A percentile compares a stretch with the other conserved stretches of the same genome.
Conservation (phyloP, 2,113 vertebrate species). For the Coturnix japonica region DNA sequence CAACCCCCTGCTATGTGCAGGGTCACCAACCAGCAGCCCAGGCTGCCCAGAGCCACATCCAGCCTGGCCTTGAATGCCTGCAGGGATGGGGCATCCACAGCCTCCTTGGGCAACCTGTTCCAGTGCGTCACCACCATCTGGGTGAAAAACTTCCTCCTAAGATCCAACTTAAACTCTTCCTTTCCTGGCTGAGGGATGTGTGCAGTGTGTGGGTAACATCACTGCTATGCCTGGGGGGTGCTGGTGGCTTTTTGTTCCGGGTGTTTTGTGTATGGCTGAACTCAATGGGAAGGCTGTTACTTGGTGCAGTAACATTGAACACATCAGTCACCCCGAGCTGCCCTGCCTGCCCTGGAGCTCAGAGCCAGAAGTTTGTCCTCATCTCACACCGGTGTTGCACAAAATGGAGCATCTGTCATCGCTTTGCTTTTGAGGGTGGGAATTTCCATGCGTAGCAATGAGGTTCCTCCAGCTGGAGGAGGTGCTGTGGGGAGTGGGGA, state of each 20-base stretch:
- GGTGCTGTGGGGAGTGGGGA: slow-evolving; percentile 39
- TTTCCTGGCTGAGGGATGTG: background rate
- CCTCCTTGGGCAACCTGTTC: too few species aligned
- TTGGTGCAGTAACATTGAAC: background rate
- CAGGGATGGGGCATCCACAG: too few species aligned
- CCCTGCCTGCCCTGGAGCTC: background rate
- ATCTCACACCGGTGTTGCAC: slow-evolving; percentile 50
- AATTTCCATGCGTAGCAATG: slow-evolving; percentile 27
- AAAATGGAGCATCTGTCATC: slow-evolving; percentile 62
- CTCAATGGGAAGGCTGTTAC: background rate
- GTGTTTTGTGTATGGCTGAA: background rate
- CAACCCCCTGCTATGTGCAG: too few species aligned
- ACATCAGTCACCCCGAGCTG: background rate
- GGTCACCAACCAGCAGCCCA: too few species aligned
- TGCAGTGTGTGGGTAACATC: background rate
- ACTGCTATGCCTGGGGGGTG: background rate
- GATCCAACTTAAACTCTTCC: background rate
- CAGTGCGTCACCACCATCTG: too few species aligned
- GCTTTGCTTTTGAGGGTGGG: slow-evolving; percentile 45
- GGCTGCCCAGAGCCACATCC: too few species aligned
- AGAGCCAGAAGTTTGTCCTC: slow-evolving; percentile 18
- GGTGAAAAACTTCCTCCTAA: too few species aligned
- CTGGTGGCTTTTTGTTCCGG: background rate
- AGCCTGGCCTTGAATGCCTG: too few species aligned
- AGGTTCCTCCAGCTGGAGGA: slow-evolving; percentile 32